Evolutionary conservation across 2,113 vertebrate species (phyloP), one percentile per base, ranked within the genome.

Genomic region (Spea bombifrons): DNA sequence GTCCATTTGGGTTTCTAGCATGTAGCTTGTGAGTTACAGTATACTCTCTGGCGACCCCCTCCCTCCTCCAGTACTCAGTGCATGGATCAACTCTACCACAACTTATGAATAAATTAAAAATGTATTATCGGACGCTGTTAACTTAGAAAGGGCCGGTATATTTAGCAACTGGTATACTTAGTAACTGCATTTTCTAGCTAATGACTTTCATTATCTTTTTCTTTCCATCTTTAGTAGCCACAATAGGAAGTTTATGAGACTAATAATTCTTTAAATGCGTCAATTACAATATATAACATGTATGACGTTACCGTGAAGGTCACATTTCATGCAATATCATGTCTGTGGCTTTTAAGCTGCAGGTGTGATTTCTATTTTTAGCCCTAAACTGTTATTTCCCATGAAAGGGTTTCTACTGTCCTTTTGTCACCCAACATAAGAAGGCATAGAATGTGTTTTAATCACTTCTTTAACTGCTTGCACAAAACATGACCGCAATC

Each of bases 301-400:
- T 72, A 8, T 53, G 55, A 71, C 52, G 53, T 59, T 55, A 69
- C 50, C 3, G 6, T 6, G 6, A 45, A 48, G 49, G 63, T 53
- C 15, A 43, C 8, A 45, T 72, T 72, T 45, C 59, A n/a, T 49
- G n/a, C 5, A 70, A 8, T 43, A 63, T 77, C n/a, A 17, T 50
- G 8, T 17, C 9, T 17, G 8, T 17, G 15, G 47, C 15, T 10
- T 45, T 68, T 70, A 50, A 70, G 47, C 10, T 17, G 6, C 48
- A 16, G 48, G 46, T n/a, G 46, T 10, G 44, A 70, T 7, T 70
- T 70, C 67, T 68, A 68, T 68, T 68, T 46, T 68, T 48, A 47
- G 0, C 13, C 10, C 46, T 45, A 47, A 48, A 13, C 66, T 5
- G 7, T 44, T 13, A 68, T 15, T 46, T 68, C 66, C 66, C 66